These are phyloP conservation scores for Keiferia lycopersicella DNA, from an alignment of 2,888 invertebrate species.

Conservation along the genomic window DNA sequence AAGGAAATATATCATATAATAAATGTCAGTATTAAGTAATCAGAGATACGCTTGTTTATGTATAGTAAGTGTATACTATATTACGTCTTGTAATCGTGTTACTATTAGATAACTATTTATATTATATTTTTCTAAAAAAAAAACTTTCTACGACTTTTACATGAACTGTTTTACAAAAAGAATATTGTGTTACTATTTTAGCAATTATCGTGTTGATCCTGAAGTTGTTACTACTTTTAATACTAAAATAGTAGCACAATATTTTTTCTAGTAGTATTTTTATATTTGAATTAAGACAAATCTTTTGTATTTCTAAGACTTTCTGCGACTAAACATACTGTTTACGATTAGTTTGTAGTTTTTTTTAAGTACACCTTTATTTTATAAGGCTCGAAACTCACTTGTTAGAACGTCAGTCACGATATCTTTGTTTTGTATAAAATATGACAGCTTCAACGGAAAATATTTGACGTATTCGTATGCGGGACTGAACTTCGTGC, in stretches of 20 bases:
- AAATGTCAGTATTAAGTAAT: constrained; percentile 49
- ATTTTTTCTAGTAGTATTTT: constrained; percentile 14
- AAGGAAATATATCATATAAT: constrained; percentile 22
- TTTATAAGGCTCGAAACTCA: too few relatives aligned
- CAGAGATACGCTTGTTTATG: constrained; percentile 44
- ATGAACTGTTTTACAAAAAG: constrained; percentile 42
- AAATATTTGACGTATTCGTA: too few relatives aligned
- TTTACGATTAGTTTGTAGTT: not conserved
- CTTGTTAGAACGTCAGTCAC: too few relatives aligned
- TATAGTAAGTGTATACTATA: constrained; percentile 31
- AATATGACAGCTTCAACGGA: too few relatives aligned
- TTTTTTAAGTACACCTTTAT: too few relatives aligned
- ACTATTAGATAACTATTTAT: constrained; percentile 57
- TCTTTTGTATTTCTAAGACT: constrained; percentile 8
- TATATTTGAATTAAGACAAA: not conserved
- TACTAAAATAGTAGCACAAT: not conserved
- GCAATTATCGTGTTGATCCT: not conserved
- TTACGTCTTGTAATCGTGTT: constrained; percentile 48
- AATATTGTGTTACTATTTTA: constrained; percentile 29
- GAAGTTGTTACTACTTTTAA: not conserved
- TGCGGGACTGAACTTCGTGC: too few relatives aligned
- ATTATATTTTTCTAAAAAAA: constrained; percentile 73
- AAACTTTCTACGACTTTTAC: constrained; percentile 70
- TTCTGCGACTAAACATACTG: constrained; percentile 1
- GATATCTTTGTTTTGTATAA: too few relatives aligned